Evolutionary conservation across 2,888 invertebrate species (phyloP), one percentile per base, ranked within the genome.

Genomic region (Pomacea canaliculata): DNA sequence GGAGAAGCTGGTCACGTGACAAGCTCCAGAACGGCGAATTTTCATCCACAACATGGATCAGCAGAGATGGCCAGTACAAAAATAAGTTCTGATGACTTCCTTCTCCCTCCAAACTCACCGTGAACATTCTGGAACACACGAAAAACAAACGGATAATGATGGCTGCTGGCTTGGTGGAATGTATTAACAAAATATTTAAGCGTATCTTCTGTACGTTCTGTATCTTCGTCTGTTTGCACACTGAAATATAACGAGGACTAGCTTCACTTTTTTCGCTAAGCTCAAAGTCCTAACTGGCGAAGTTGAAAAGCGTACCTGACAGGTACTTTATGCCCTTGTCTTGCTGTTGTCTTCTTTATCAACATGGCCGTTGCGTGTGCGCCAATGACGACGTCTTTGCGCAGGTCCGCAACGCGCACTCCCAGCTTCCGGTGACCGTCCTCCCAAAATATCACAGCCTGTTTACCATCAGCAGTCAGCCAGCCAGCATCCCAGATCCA

Each of bases 1-100:
- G 93, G 70, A 96, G 93, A 93, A 97, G 94, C 90, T 97, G 97
- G 71, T 95, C 94, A 23, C 79, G 96, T 3, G 96, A 95, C 85
- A 97, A 93, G 87, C 94, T 94, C 92, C 96, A 98, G 51, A 97
- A 93, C 0, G 97, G 98, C 73, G 96, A 96, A 80, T 94, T 93
- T 80, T 95, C 94, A 91, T 96, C 96, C 89, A 97, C 98, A 91
- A 94, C 95, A 91, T 98, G 98, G 49, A 96, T 96, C 82, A 98
- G 96, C 56, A 96, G 97, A 85, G 96, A 97, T 7, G 98, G 98
- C 98, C 98, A 98, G 84, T 98, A 97, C 90, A 98, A 96, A 93
- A 98, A 97, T 82, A 98, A 94, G 77, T 96, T 94, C 90, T 97
- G 97, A 89, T 96, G 96, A 85, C 96, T 96, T 19, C 95, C 95